Evolutionary conservation across 2,113 vertebrate species (phyloP), one percentile per base, ranked within the genome.

Genomic region (Climacteris rufus): DNA sequence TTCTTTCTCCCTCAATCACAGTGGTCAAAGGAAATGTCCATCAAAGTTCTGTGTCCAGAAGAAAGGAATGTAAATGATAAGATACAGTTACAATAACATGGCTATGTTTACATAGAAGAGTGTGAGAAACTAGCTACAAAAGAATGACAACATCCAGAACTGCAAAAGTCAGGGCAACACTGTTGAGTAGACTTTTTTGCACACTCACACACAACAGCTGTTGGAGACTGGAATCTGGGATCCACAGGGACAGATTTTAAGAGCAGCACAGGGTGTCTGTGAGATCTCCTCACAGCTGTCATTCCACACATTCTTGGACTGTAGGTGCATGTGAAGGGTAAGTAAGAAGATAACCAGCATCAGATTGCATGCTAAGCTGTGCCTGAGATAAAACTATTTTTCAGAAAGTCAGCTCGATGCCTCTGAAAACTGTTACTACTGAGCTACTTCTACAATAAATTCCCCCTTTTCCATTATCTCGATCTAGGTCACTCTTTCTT

Each of bases 131-230:
- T n/a, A n/a, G n/a, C n/a, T n/a, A n/a, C n/a, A n/a, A n/a, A n/a
- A n/a, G n/a, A n/a, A n/a, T n/a, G n/a, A n/a, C n/a, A n/a, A n/a
- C n/a, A n/a, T n/a, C n/a, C n/a, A n/a, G n/a, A n/a, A n/a, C n/a
- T n/a, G n/a, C n/a, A n/a, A n/a, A n/a, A n/a, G n/a, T n/a, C n/a
- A n/a, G n/a, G n/a, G n/a, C n/a, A n/a, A n/a, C n/a, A n/a, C n/a
- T n/a, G n/a, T 5, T 65, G 28, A 37, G 20, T 20, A 59, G 45
- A 15, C 5, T 27, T 49, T 27, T 24, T 8, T 17, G 18, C 20
- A 23, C 0, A 2, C 15, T 27, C 27, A 15, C 17, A 13, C 16
- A 7, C 3, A 7, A 0, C 18, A 52, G 50, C 33, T 39, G 6
- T 16, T 54, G 42, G 42, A 72, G 83, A 22, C 30, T 22, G 30